These are phyloP conservation scores for Arenaria interpres DNA, from an alignment of 2,113 vertebrate species.

Conservation along the genomic window DNA sequence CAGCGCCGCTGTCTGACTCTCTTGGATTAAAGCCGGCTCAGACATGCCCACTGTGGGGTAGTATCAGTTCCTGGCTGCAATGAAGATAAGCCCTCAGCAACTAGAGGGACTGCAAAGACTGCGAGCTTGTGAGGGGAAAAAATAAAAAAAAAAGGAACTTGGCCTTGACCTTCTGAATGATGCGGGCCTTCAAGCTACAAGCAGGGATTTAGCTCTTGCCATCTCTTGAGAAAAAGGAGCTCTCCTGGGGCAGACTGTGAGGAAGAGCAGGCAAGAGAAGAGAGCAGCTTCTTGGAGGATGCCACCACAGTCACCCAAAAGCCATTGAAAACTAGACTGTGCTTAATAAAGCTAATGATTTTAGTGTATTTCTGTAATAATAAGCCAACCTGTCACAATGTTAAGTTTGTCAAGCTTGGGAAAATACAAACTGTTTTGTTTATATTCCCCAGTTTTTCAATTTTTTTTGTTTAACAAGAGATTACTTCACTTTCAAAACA, in stretches of 20 bases:
- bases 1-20: not conserved
- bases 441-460: not conserved
- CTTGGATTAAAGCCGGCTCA: not conserved
- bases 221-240: not conserved
- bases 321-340: not conserved
- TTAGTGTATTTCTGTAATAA: not conserved
- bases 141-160: not conserved
- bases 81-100: not conserved
- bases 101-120: not conserved
- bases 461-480: not conserved
- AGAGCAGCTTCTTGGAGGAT: not conserved
- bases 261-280: not conserved
- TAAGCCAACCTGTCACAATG: not conserved
- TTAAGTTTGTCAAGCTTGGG: not conserved
- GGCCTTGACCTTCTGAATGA: conserved; percentile 19
- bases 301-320: not conserved
- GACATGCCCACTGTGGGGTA: not conserved
- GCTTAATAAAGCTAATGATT: not conserved
- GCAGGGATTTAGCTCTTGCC: not conserved
- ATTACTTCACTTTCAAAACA: not conserved
- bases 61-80: not conserved
- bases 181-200: not conserved
- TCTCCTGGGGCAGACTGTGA: not conserved
- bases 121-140: not conserved
- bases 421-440: not conserved